Evolutionary conservation across 2,888 invertebrate genomes (phyloP), one percentile per base, ranked within the genome.

Genomic region (Acleris laterana): DNA sequence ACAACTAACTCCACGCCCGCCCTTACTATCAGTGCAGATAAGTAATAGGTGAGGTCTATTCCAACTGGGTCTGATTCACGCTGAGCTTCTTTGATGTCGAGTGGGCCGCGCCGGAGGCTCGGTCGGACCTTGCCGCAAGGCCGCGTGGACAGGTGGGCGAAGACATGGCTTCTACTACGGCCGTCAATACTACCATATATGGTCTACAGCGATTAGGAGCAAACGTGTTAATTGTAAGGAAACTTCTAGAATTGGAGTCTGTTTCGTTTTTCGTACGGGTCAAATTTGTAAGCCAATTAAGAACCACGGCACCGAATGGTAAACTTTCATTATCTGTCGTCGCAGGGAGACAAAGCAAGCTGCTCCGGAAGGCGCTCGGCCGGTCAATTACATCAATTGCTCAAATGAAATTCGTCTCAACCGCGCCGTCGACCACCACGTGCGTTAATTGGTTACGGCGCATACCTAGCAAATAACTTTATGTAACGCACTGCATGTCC

Each of bases 331-430:
- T 52, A 68, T 38, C n/a, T 49, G n/a, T 16, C 25, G 25, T 56
- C 44, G 42, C 25, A 49, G 76, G 79, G 78, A 85, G 84, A 84
- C 84, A 81, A 82, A 79, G 82, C 79, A 75, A 70, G 69, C 70
- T 71, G 79, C 79, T 88, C 88, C 90, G 92, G 92, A 91, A 91
- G 88, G 82, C 84, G 83, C 78, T 73, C 77, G 82, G 81, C 82
- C 79, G 82, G 78, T 84, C 90, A 93, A 92, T 93, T 93, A 91
- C 88, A 77, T 84, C 90, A 92, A 92, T 91, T 91, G 92, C 87
- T 88, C 83, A 86, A 92, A 91, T 90, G 88, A 88, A 89, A 89
- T 90, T 89, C 87, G 89, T 88, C 88, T 89, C 83, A 79, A 80
- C 72, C 65, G 60, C 62, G n/a, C 25, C 56, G 50, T 74, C 75